Base-by-base conservation (phyloP, 2,797 vertebrate genomes). In the Chaunax sp. region DNA sequence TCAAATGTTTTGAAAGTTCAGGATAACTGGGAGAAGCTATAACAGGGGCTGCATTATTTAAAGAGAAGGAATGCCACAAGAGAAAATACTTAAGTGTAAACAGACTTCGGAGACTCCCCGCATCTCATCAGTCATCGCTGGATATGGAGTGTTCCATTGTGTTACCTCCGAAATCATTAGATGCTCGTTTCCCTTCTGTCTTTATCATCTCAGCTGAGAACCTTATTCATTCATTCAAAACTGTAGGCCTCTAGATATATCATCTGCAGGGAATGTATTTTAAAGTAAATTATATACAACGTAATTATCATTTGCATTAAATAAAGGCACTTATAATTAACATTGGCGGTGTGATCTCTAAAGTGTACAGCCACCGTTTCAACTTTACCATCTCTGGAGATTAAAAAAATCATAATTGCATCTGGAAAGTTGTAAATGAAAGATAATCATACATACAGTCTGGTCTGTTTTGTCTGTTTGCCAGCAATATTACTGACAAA, bases 111-210 rank as follows among this genome's bases (percentile, higher is more conserved):
- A 35, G 33, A 35, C 7, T 11, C 1, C 35, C 25, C 37, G 33
- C 30, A 43, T 37, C 58, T 79, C 66, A 77, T 80, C 79, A 58
- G 50, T 80, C 76, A 75, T 70, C 50, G 13, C 52, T 61, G 70
- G 63, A 43, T 40, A 71, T 26, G 37, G 30, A 20, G 13, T 55
- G 60, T 80, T 81, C 45, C 56, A 14, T 20, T 51, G 19, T 40
- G 63, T 69, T 44, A 75, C 63, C 50, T n/a, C n/a, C n/a, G n/a
- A n/a, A n/a, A n/a, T n/a, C n/a, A n/a, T n/a, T n/a, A n/a, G n/a
- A n/a, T n/a, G n/a, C n/a, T n/a, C n/a, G n/a, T n/a, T n/a, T n/a
- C n/a, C n/a, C n/a, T n/a, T n/a, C n/a, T n/a, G n/a, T n/a, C n/a
- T n/a, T n/a, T n/a, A n/a, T n/a, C n/a, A 69, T 81, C 63, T 69